These are phyloP conservation scores for Eleginops maclovinus DNA, from an alignment of 2,113 vertebrate species.

Conservation along the genomic window DNA sequence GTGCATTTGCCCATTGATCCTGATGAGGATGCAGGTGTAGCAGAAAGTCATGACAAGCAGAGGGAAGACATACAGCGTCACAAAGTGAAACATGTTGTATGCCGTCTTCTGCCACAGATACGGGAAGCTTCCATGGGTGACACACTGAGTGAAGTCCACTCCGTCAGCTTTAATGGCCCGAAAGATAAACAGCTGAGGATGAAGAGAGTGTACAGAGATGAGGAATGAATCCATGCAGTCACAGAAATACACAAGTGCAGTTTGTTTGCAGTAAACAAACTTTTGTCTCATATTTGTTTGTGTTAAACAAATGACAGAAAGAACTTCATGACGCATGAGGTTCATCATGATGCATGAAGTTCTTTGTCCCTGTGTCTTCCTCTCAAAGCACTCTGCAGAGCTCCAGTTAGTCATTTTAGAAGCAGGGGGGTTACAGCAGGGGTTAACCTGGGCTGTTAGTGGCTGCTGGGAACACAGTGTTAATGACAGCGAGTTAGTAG, in stretches of 20 bases:
- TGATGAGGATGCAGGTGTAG: slow-evolving; percentile 86
- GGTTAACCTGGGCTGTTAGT: no score
- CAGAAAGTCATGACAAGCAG: slow-evolving; percentile 88
- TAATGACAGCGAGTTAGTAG: no score
- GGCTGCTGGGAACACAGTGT: no score
- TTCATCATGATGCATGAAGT: not conserved
- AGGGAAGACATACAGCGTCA: slow-evolving; percentile 88
- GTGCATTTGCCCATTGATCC: slow-evolving; percentile 88
- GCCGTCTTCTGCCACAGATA: slow-evolving; percentile 86
- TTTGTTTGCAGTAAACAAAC: slow-evolving; percentile 36
- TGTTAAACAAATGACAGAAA: slow-evolving; percentile 2
- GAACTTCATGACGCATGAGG: not conserved
- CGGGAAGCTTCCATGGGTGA: slow-evolving; percentile 88
- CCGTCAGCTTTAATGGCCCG: slow-evolving; percentile 81
- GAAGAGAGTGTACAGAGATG: slow-evolving; percentile 36
- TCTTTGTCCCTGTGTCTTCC: slow-evolving; percentile 4
- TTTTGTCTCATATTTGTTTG: not conserved
- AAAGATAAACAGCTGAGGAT: slow-evolving; percentile 88
- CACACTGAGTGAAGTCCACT: slow-evolving; percentile 90
- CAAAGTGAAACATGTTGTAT: slow-evolving; percentile 92
- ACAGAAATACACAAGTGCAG: slow-evolving; percentile 9
- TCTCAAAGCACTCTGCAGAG: no score
- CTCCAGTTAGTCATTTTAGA: no score
- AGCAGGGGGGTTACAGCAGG: no score
- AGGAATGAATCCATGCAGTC: slow-evolving; percentile 16